phyloP scores from a whole-genome alignment of 2,797 vertebrate genomes.

The Pelobates cultripes region DNA sequence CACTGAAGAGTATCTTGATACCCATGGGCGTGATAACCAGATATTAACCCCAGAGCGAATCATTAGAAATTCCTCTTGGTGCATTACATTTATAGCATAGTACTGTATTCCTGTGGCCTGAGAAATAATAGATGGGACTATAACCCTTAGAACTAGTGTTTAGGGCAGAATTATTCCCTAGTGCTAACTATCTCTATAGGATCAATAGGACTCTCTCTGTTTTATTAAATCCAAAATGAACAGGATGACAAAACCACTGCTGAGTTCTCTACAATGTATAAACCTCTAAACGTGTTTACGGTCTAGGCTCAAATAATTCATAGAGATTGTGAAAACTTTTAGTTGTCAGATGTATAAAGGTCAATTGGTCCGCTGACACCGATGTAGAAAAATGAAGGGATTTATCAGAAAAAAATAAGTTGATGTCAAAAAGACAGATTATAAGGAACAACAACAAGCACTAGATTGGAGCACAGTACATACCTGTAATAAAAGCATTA shows the following conservation, averaged over 20 bases:
- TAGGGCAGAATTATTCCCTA: constrained; percentile 43
- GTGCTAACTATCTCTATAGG: constrained; percentile 42
- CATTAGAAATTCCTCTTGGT: constrained; percentile 13
- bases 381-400: constrained; percentile 48
- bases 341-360: constrained; percentile 50
- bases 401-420: constrained; percentile 50
- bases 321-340: constrained; percentile 48
- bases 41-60: background rate
- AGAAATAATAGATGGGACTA: constrained; percentile 35
- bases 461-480: constrained; percentile 16
- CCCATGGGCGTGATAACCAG: background rate
- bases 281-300: constrained; percentile 44
- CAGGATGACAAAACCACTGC: constrained; percentile 39
- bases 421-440: constrained; percentile 40
- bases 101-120: constrained; percentile 26
- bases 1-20: background rate
- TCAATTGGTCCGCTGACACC: constrained; percentile 52
- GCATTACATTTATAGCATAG: constrained; percentile 29
- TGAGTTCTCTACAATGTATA: constrained; percentile 39
- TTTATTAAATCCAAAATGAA: constrained; percentile 54
- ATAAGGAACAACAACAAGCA: constrained; percentile 10
- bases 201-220: constrained; percentile 44
- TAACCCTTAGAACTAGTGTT: constrained; percentile 33
- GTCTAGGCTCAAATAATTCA: constrained; percentile 44
- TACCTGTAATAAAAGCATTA: constrained; percentile 21